Base-by-base conservation (phyloP, 2,113 vertebrate genomes). In the Empidonax traillii region DNA sequence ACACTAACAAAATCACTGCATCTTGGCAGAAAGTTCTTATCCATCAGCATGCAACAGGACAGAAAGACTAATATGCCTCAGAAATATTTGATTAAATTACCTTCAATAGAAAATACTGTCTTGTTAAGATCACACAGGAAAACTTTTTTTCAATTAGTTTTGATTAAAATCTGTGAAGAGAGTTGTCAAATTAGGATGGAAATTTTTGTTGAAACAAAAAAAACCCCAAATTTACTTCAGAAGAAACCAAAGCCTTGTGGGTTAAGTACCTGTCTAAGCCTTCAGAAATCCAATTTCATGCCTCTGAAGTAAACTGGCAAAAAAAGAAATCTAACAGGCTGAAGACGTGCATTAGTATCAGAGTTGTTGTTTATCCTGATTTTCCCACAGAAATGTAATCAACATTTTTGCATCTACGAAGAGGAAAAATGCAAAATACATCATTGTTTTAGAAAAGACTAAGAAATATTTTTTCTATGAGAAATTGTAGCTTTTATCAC, bases 61-160 rank as follows among this genome's bases (percentile, higher is more conserved):
- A 84, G 69, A 69, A 63, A 41, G 31, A 84, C 81, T 39, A 93
- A 46, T 82, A 44, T 28, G 55, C 19, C 55, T 86, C 37, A 78
- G 77, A 97, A 93, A 94, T 85, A 87, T 75, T 87, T 94, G 51
- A 91, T 85, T 89, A 91, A 89, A 82, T 89, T 75, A 75, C 63
- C 81, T 92, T 85, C 39, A 52, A 13, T 75, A 58, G 69, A 91
- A 96, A 93, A 89, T 72, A 72, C 35, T 59, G 33, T 63, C n/a
- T 71, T 81, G 16, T 67, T 58, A 78, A 63, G 22, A 44, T 94
- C 87, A 74, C 81, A 65, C 10, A 37, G 56, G 80, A 91, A 77
- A 89, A 30, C 15, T 46, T 72, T 73, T 92, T 74, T 95, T 69
- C 59, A 71, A 74, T 94, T 71, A 74, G 37, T 67, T 94, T 93